Base-by-base conservation (phyloP, 2,888 invertebrate species). In the Ophonus ardosiacus region DNA sequence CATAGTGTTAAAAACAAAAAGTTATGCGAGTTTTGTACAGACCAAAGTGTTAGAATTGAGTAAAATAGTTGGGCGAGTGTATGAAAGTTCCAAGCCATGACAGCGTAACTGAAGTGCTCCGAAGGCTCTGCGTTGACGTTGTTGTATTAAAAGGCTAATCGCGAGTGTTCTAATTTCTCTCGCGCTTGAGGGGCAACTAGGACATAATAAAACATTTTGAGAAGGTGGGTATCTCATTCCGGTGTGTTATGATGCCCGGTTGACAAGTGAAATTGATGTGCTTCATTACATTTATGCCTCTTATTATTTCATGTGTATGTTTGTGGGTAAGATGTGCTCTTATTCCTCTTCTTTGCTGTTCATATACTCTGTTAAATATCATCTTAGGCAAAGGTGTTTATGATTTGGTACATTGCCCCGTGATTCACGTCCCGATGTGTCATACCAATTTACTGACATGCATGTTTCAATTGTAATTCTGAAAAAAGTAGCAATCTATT, bases 61-160 rank as follows among this genome's bases (percentile, higher is more conserved):
- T 51, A 56, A 85, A 79, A 56, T 38, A 80, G 56, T 85, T 68
- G 79, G 51, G 38, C 57, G 79, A 84, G 84, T 84, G 83, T 83
- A 78, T 56, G 84, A 76, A 68, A 80, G 65, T 65, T 24, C 71
- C 61, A 56, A 90, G 90, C 90, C 90, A 90, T 91, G 91, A 91
- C 90, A 90, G 90, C 90, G 90, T 90, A 89, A 90, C 90, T 90
- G 88, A 89, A 90, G 90, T 90, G 90, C 88, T 68, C 56, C 68
- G 79, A 80, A 80, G 59, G 79, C 84, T 84, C 61, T 65, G 68
- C 59, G 84, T 84, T 84, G 38, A 68, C 78, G 80, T 79, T 80
- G 80, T 85, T 84, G 57, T 84, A 84, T 84, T 84, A 84, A 84
- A 76, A 84, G 63, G 63, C 38, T 15, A 78, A 63, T 40, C 40